Percentiles rank a stretch among this genome's conserved stretches.
These are phyloP conservation scores for Ariopsis seemanni DNA, from an alignment of 2,113 vertebrate genomes.

Conservation along the genomic window DNA sequence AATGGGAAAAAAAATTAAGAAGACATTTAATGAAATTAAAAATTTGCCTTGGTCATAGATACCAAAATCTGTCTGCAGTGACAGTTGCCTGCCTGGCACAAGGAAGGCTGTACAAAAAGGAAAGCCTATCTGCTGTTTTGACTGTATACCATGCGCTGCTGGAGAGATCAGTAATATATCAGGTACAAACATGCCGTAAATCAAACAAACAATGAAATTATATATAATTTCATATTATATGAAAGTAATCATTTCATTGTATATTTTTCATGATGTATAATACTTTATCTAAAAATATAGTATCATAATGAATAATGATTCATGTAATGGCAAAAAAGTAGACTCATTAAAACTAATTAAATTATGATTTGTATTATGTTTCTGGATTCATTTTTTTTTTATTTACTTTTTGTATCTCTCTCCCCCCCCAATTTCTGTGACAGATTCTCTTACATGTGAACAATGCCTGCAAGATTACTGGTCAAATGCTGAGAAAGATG, in stretches of 20 bases:
- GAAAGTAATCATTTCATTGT: too few species aligned
- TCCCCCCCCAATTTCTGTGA: too few species aligned
- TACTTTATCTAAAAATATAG: background rate
- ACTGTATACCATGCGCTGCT: conserved; percentile 59
- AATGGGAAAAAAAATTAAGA: background rate
- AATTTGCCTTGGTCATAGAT: conserved; percentile 8
- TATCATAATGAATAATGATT: background rate
- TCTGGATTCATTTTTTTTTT: background rate
- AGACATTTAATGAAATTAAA: background rate
- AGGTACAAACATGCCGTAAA: conserved; percentile 38
- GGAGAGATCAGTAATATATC: conserved; percentile 59
- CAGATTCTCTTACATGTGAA: conserved; percentile 53
- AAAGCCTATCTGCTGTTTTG: conserved; percentile 59
- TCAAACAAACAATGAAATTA: background rate
- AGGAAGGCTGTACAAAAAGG: conserved; percentile 56
- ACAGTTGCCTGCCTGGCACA: conserved; percentile 54
- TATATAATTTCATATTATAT: too few species aligned
- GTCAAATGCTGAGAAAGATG: conserved; percentile 48
- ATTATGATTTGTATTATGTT: background rate
- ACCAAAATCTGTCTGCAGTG: conserved; percentile 55
- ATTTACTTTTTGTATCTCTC: background rate
- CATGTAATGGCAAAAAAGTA: background rate
- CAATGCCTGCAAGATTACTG: conserved; percentile 47
- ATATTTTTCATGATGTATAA: too few species aligned
- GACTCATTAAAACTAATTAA: background rate